phyloP scores from a whole-genome alignment of 92 coral and sea anemone genomes.

The Phenganax marumi region DNA sequence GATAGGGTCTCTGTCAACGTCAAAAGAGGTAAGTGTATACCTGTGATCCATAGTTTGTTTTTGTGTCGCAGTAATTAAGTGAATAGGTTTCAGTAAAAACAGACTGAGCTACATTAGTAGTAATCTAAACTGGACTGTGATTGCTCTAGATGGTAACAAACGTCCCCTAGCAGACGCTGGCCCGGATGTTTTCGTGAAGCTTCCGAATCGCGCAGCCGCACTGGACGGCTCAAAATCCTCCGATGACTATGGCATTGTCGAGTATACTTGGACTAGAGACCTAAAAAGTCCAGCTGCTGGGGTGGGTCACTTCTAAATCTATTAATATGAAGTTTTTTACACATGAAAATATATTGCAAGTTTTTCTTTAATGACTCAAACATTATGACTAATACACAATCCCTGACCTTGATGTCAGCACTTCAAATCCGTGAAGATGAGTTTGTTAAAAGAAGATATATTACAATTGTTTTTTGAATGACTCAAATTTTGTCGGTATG shows the following conservation, averaged over 20 bases:
- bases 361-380: not conserved
- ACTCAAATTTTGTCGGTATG: too few relatives aligned
- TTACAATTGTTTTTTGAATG: too few relatives aligned
- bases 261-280: conserved; percentile 80
- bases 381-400: too few relatives aligned
- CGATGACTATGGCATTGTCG: conserved; percentile 88
- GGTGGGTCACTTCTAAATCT: conserved; percentile 54
- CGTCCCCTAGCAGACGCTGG: conserved; percentile 84
- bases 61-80: not conserved
- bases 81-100: not conserved
- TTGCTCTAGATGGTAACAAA: conserved; percentile 71
- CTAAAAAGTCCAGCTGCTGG: conserved; percentile 99
- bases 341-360: not conserved
- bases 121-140: not conserved
- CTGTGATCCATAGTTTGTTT: not conserved
- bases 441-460: too few relatives aligned
- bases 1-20: conserved; percentile 87
- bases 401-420: too few relatives aligned
- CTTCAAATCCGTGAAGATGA: too few relatives aligned
- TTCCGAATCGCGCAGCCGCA: conserved; percentile 92
- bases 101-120: not conserved
- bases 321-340: not conserved
- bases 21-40: conserved; percentile 68
- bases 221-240: conserved; percentile 80
- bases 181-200: conserved; percentile 88